phyloP scores from a whole-genome alignment of 2,888 invertebrate genomes.

The Rhagonycha lutea region DNA sequence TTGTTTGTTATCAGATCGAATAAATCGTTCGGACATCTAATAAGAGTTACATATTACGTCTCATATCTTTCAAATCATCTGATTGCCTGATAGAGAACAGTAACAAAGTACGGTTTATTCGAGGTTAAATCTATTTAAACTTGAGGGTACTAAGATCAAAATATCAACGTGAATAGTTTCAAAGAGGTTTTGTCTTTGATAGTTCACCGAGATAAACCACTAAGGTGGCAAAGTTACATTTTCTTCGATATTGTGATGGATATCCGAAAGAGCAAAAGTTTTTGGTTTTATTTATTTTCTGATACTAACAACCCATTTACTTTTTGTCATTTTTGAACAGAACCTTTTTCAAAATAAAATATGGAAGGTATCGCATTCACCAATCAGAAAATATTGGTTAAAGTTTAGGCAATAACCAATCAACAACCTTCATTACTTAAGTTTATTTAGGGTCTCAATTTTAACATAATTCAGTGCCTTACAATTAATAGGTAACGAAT shows the following conservation, averaged over 20 bases:
- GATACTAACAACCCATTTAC: neutral
- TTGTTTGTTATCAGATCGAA: neutral
- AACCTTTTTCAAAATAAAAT: neutral
- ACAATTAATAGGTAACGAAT: too few relatives aligned
- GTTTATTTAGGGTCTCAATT: neutral
- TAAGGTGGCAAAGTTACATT: neutral
- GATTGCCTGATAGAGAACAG: neutral
- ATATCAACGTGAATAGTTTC: neutral
- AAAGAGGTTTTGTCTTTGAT: neutral
- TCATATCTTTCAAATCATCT: neutral
- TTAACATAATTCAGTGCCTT: too few relatives aligned
- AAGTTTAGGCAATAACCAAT: neutral
- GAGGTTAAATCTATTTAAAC: neutral
- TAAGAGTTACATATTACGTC: neutral
- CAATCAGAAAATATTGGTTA: neutral
- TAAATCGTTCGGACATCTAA: neutral
- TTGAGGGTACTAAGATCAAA: neutral
- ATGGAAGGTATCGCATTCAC: neutral
- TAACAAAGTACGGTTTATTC: neutral
- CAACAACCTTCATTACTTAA: neutral
- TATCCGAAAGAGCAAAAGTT: neutral
- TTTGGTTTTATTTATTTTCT: neutral
- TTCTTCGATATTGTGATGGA: neutral
- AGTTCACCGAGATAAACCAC: neutral
- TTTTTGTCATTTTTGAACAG: neutral